These are phyloP conservation scores for Drosophila quadrilineata DNA, from an alignment of 1,140 invertebrate species.

Conservation along the genomic window DNA sequence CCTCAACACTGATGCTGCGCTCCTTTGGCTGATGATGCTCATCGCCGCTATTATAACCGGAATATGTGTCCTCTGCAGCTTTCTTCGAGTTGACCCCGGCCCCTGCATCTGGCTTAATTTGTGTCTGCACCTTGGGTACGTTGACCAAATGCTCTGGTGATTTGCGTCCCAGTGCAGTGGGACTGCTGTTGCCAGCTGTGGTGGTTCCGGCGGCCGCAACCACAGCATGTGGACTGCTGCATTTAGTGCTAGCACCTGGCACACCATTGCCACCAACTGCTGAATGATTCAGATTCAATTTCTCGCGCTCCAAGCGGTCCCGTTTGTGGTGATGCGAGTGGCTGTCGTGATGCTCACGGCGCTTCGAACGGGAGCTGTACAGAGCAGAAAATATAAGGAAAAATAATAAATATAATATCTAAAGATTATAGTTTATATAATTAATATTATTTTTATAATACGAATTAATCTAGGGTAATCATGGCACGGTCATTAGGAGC, in stretches of 20 bases:
- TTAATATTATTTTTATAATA: too few species aligned
- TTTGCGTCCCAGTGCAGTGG: constrained; percentile 43
- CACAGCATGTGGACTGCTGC: constrained; percentile 50
- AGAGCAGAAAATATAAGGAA: neutral
- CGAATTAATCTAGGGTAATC: too few species aligned
- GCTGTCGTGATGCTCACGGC: constrained; percentile 64
- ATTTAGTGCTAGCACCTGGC: constrained; percentile 42
- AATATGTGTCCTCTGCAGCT: constrained; percentile 77
- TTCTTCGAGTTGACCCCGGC: constrained; percentile 57
- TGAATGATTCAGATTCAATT: constrained; percentile 49
- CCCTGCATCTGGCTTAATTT: constrained; percentile 39
- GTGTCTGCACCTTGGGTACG: constrained; percentile 27
- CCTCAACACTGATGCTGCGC: constrained; percentile 83
- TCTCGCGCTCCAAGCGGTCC: constrained; percentile 64
- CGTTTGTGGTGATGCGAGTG: constrained; percentile 69
- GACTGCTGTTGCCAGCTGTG: constrained; percentile 37
- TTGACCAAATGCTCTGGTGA: constrained; percentile 55
- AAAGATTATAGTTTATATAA: neutral
- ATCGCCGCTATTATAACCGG: constrained; percentile 89
- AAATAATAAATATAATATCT: neutral
- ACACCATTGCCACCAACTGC: constrained; percentile 31
- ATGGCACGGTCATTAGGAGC: too few species aligned
- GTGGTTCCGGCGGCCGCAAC: constrained; percentile 9
- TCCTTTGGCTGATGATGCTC: constrained; percentile 86
- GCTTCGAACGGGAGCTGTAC: constrained; percentile 69